A percentile compares a stretch with the other conserved stretches of the same genome.
These are phyloP conservation scores for Geophilus truncorum DNA, from an alignment of 2,888 invertebrate genomes.

Conservation along the genomic window DNA sequence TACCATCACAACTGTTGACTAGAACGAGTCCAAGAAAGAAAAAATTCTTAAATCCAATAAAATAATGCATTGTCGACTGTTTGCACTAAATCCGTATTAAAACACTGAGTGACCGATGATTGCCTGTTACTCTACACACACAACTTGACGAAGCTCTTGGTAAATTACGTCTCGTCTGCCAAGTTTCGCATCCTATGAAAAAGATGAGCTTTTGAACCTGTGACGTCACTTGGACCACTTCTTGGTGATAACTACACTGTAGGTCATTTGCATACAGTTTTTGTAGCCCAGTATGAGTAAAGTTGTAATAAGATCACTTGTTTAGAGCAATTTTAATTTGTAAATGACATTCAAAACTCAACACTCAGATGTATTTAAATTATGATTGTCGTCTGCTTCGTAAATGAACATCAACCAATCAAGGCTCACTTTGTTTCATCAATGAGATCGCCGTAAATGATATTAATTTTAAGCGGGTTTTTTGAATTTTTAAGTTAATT, in stretches of 20 bases:
- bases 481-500: too few species aligned
- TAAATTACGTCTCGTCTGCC: slow-evolving; percentile 14
- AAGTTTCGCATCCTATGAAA: slow-evolving; percentile 13
- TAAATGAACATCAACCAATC: not conserved
- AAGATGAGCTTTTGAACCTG: slow-evolving; percentile 16
- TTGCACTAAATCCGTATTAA: not conserved
- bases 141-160: not conserved
- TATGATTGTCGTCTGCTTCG: not conserved
- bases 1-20: not conserved
- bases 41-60: not conserved
- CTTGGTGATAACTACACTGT: not conserved
- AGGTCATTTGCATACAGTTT: not conserved
- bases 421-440: not conserved
- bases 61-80: not conserved
- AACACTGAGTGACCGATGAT: not conserved
- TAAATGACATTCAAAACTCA: not conserved
- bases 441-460: not conserved
- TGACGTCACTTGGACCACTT: not conserved
- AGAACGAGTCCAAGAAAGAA: not conserved
- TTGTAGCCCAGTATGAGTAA: not conserved
- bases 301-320: too few species aligned
- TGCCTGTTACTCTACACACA: not conserved
- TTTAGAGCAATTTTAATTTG: too few species aligned
- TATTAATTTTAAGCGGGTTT: too few species aligned
- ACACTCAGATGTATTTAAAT: not conserved